phyloP scores from a whole-genome alignment of 2,113 vertebrate genomes.

The Felis catus region F.catus_Fca126_mat1.0 CM031421.1:11236001-11236500 shows the following conservation, averaged over 20 bases:
- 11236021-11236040: no score
- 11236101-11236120: background rate
- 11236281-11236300: background rate
- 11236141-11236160: background rate
- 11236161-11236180: background rate
- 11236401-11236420: background rate
- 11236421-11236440: background rate
- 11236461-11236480: background rate
- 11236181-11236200: background rate
- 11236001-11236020: no score
- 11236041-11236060: background rate
- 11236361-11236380: background rate
- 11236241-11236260: background rate
- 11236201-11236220: rapidly evolving
- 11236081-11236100: background rate
- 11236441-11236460: background rate
- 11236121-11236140: background rate
- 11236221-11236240: background rate
- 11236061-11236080: background rate
- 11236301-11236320: background rate
- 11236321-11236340: background rate
- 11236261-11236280: background rate
- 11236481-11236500: background rate
- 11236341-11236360: background rate
- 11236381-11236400: background rate